Conservation (phyloP, 2,888 invertebrate genomes). For the Lepeophtheirus nordmannii region DNA sequence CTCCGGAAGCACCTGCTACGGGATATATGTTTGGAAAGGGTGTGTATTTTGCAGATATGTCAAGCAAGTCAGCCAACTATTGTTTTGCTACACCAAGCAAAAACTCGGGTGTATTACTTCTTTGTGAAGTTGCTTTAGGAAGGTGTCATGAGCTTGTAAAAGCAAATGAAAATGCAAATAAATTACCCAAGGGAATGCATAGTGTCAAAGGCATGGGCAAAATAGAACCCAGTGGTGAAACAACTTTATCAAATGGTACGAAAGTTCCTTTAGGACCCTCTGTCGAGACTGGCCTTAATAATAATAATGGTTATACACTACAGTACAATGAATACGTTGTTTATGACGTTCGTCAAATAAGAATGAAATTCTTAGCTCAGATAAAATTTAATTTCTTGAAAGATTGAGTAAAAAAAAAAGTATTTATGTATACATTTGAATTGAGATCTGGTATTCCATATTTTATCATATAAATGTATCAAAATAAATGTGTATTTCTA, state of each 20-base stretch:
- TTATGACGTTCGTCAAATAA: constrained; percentile 85
- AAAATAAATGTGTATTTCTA: no score
- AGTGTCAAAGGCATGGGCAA: constrained; percentile 73
- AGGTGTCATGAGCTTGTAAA: constrained; percentile 39
- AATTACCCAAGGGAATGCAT: constrained; percentile 64
- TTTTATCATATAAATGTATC: no score
- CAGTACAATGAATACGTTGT: constrained; percentile 89
- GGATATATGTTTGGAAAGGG: constrained; percentile 79
- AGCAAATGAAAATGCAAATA: constrained; percentile 53
- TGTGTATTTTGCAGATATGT: constrained; percentile 95
- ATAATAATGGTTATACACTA: constrained; percentile 39
- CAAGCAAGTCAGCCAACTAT: constrained; percentile 93
- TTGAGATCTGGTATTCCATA: no score
- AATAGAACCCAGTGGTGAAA: constrained; percentile 56
- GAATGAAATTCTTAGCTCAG: constrained; percentile 69
- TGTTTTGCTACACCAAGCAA: constrained; percentile 55
- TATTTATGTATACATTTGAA: no score
- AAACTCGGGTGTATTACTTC: constrained; percentile 61
- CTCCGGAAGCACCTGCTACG: constrained; percentile 88
- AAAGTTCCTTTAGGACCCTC: constrained; percentile 61
- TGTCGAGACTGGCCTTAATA: constrained; percentile 31
- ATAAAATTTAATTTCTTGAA: constrained; percentile 58
- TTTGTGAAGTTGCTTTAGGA: constrained; percentile 91
- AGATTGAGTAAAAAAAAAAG: no score
- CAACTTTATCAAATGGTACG: constrained; percentile 47